Base-by-base conservation (phyloP, 2,113 vertebrate species). In the Dicentrarchus labrax region DNA sequence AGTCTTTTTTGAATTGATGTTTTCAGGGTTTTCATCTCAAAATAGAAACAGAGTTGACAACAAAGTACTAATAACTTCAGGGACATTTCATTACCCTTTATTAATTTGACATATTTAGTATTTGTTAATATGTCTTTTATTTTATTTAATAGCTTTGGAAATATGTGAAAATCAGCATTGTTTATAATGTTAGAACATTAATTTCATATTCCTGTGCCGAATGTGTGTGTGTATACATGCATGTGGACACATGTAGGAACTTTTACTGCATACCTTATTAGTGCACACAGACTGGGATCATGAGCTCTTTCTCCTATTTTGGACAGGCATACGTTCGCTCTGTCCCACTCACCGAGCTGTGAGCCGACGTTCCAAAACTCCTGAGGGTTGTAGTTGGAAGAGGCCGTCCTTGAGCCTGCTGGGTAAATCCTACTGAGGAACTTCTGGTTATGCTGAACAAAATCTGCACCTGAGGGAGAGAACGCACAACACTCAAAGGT, bases 341-440 rank as follows among this genome's bases (percentile, higher is more conserved):
- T n/a, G 4, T 74, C 38, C 6, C 5, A 72, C 85, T 80, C 72
- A 94, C 97, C 97, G 76, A 97, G 96, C 86, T 98, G 97, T 30
- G 96, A 96, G 0, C 97, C 97, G 3, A 97, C 83, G 7, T 97
- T 99, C 97, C 97, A 98, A 88, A 98, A 98, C 68, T 96, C 95
- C 86, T 97, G 96, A 56, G 97, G 97, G 86, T 96, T 95, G 84
- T 96, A 97, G 90, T 98, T 98, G 62, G 97, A 97, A 67, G 96
- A 97, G 1, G 30, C 82, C 0, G 94, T 60, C 91, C 97, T 95
- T 8, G 74, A 90, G 74, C 94, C 95, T 43, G 93, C 96, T 2
- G 97, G 97, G 79, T 98, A 98, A 79, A 97, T 96, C 91, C 97
- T 96, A 86, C 95, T 97, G 65, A 98, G 93, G 89, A 97, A 98